Base-by-base conservation (phyloP, 35 echinoderm and acorn worm genomes). In the Stichopus chloronotus region DNA sequence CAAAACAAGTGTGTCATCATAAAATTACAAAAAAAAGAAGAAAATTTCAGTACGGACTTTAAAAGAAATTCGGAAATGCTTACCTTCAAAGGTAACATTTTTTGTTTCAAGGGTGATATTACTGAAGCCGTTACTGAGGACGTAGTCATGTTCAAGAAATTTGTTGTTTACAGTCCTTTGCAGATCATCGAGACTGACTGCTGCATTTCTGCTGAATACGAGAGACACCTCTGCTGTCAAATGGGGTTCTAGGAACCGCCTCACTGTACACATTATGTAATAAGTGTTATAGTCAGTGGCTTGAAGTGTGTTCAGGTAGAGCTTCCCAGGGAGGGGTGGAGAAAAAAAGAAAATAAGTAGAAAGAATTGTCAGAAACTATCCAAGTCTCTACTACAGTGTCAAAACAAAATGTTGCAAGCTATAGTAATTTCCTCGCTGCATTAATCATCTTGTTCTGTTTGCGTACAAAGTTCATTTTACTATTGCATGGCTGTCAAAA, bases 41-140 rank as follows among this genome's bases (percentile, higher is more conserved):
- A n/a, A n/a, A 43, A 43, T 43, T 71, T 11, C 2, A n/a, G 65
- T 11, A 13, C 11, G 2, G 11, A 71, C 65, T 13, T 11, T 71
- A 71, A 71, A 11, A 71, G n/a, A 13, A 11, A 71, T 11, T 83
- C 6, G 5, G 79, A 84, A 56, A 13, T 17, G 14, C 8, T 23
- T 85, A 85, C 82, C 82, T 53, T 56, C 24, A 8, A 85, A 85
- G 21, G 56, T 59, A 19, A 85, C 16, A 24, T 85, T 85, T 85
- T 58, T 56, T 59, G 54, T 85, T 23, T 19, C 22, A 23, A 85
- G 57, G n/a, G 82, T 85, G 55, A 85, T 60, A 23, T 21, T 85
- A 23, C 7, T 59, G 57, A 85, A 59, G 4, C 82, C 82, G 58
- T 85, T 25, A 85, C 58, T 56, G 0, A 85, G 58, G 53, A 58